Conservation (phyloP, 2,797 vertebrate genomes). For the Sebastes oblongus region DNA sequence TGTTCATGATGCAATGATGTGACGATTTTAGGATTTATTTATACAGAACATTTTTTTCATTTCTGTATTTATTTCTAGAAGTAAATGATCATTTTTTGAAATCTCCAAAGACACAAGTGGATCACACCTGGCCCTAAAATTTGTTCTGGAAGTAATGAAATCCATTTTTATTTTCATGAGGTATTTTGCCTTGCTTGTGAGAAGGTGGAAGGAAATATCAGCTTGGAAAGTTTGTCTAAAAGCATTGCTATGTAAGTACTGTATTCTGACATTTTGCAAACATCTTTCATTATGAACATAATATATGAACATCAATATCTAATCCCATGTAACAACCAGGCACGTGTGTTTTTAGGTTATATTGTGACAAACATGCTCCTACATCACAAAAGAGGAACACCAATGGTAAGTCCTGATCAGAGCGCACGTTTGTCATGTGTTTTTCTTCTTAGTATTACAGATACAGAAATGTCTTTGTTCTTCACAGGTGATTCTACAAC, state of each 20-base stretch:
- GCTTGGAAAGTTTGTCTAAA: constrained; percentile 12
- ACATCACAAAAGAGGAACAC: neutral
- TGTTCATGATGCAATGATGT: neutral
- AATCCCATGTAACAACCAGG: neutral
- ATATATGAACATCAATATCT: neutral
- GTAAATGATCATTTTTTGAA: neutral
- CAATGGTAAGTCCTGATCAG: constrained; percentile 13
- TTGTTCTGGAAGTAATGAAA: neutral
- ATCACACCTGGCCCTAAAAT: neutral
- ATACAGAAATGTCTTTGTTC: neutral
- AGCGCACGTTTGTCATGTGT: neutral
- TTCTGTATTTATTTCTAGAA: neutral
- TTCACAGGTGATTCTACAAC: neutral
- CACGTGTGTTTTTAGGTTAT: constrained; percentile 35
- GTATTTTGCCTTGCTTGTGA: constrained; percentile 27
- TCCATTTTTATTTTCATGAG: constrained; percentile 20
- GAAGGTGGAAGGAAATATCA: constrained; percentile 20
- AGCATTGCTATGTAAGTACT: constrained; percentile 46
- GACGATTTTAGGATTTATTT: neutral
- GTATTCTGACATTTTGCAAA: neutral
- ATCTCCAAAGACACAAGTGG: neutral
- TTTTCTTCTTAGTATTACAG: neutral
- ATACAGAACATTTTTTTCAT: neutral
- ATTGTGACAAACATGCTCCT: constrained; percentile 40
- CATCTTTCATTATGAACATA: neutral